phyloP scores from a whole-genome alignment of 2,113 vertebrate species.

The Panthera uncia region DNA sequence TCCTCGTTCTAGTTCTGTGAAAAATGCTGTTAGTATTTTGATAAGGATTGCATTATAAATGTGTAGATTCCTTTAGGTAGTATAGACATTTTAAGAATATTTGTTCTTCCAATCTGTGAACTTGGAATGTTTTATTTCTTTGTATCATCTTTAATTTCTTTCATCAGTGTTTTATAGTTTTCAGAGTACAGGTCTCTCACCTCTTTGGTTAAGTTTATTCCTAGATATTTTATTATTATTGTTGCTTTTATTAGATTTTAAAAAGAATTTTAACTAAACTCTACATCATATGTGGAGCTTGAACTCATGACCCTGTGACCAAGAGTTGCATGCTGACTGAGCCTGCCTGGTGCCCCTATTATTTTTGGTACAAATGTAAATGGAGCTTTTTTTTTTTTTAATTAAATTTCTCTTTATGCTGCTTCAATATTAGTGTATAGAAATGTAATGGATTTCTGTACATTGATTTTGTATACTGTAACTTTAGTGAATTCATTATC shows the following conservation, averaged over 20 bases:
- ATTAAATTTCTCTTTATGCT: not conserved
- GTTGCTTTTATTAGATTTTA: not conserved
- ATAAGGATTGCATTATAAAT: not conserved
- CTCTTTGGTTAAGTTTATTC: not conserved
- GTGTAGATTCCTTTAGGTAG: not conserved
- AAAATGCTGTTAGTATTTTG: not conserved
- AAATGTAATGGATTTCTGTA: not conserved
- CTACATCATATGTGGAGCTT: not conserved
- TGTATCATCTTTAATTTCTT: not conserved
- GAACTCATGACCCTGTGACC: not conserved
- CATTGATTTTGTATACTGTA: not conserved
- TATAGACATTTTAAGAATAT: not conserved
- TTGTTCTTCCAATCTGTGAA: not conserved
- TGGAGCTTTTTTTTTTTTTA: not conserved
- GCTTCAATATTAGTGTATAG: not conserved
- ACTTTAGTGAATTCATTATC: not conserved
- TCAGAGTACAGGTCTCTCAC: not conserved
- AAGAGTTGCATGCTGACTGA: not conserved
- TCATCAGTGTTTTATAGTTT: not conserved
- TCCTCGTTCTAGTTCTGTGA: not conserved
- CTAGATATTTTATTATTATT: not conserved
- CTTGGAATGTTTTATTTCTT: not conserved
- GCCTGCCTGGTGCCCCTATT: not conserved
- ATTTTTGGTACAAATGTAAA: not conserved
- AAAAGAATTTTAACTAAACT: not conserved